Evolutionary conservation across 2,797 vertebrate species (phyloP).

Genomic region (Zalophus californianus): DNA sequence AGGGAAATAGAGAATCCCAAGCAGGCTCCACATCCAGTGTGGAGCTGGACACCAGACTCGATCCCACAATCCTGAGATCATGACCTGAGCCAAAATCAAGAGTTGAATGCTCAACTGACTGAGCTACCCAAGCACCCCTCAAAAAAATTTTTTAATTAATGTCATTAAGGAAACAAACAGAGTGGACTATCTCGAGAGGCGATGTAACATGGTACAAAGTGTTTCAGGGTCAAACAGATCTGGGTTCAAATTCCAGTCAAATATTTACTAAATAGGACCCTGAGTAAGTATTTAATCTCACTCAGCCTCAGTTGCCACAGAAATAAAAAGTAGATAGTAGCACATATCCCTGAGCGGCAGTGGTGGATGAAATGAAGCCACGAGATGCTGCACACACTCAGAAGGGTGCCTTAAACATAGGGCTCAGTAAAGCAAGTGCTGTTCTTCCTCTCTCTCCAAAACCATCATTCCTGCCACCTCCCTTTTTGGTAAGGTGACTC

Average conservation of each 20-base stretch:
- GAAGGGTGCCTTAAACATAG: neutral
- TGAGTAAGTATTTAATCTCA: neutral
- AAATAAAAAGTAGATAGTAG: neutral
- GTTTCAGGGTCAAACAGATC: neutral
- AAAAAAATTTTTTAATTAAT: neutral
- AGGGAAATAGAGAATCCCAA: neutral
- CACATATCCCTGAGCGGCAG: neutral
- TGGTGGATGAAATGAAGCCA: neutral
- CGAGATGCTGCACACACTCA: fast-evolving
- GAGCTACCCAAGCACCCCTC: neutral
- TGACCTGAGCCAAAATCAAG: neutral
- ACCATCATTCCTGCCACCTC: neutral
- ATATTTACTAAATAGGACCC: neutral
- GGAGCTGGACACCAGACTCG: neutral
- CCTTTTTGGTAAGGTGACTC: neutral
- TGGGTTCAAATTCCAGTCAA: neutral
- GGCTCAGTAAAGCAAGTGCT: fast-evolving
- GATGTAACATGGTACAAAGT: neutral
- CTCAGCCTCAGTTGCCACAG: neutral
- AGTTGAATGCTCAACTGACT: neutral
- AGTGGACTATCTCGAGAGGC: neutral
- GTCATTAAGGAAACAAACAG: neutral
- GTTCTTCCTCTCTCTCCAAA: neutral
- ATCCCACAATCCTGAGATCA: neutral
- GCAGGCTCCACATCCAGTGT: neutral